These are phyloP conservation scores for Lasioglossum figueresi DNA, from an alignment of 2,888 invertebrate genomes.

Conservation along the genomic window DNA sequence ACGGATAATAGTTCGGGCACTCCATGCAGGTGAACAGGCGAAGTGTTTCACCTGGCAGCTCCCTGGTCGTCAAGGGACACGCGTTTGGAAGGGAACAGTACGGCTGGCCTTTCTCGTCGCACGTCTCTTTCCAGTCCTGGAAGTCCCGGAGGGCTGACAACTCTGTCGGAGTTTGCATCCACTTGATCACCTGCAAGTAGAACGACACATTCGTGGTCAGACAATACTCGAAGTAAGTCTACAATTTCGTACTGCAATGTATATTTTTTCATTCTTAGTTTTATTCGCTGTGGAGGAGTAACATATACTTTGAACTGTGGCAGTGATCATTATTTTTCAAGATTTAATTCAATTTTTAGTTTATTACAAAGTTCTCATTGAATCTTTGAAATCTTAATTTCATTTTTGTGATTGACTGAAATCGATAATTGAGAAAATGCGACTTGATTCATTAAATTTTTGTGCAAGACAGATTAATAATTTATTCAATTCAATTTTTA, in stretches of 20 bases:
- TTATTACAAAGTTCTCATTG: no score
- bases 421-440: no score
- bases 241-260: not conserved
- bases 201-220: slow-evolving; percentile 8
- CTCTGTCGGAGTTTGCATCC: slow-evolving; percentile 98
- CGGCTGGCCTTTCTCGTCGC: slow-evolving; percentile 96
- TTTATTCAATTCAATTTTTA: no score
- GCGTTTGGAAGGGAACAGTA: slow-evolving; percentile 96
- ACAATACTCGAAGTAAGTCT: not conserved
- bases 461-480: no score
- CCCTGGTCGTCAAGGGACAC: slow-evolving; percentile 94
- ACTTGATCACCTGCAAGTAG: slow-evolving; percentile 91
- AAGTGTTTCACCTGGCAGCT: slow-evolving; percentile 95
- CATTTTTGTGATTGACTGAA: no score
- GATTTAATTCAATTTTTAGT: no score
- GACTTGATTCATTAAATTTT: no score
- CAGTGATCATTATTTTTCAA: no score
- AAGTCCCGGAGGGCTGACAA: slow-evolving; percentile 94
- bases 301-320: not conserved
- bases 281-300: not conserved
- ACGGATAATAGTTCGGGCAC: slow-evolving; percentile 97
- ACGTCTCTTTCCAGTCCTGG: slow-evolving; percentile 98
- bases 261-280: not conserved
- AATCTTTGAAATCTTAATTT: no score
- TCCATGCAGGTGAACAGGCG: slow-evolving; percentile 98